A percentile compares a stretch with the other conserved stretches of the same genome.
Evolutionary conservation across 2,888 invertebrate species (phyloP).

Genomic region (Clitarchus hookeri): DNA sequence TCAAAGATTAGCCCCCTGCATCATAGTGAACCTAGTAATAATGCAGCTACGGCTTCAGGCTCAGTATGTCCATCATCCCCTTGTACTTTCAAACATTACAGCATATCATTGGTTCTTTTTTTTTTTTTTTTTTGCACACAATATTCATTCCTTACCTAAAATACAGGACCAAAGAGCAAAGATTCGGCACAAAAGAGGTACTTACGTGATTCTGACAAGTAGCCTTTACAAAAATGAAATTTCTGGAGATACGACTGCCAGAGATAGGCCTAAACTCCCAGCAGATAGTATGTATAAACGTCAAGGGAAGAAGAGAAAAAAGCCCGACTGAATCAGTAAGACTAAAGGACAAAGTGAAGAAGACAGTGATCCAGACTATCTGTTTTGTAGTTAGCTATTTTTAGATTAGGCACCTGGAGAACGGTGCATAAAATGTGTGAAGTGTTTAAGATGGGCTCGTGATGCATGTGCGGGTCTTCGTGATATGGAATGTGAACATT

Average conservation of each 20-base stretch:
- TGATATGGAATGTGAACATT: not conserved
- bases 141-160: no score
- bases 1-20: not conserved
- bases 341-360: not conserved
- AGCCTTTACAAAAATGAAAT: not conserved
- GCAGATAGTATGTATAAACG: not conserved
- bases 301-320: no score
- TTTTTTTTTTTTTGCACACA: no score
- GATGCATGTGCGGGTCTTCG: not conserved
- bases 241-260: not conserved
- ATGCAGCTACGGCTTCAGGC: not conserved
- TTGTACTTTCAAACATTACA: no score
- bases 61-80: no score
- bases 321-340: not conserved
- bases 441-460: not conserved
- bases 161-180: not conserved
- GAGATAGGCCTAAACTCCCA: not conserved
- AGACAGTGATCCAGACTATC: not conserved
- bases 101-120: no score
- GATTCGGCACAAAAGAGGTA: not conserved
- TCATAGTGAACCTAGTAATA: not conserved
- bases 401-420: not conserved
- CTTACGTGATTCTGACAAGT: not conserved
- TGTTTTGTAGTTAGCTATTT: not conserved
- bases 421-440: not conserved